phyloP scores from a whole-genome alignment of 2,797 vertebrate species.

The Syngnathus acus region DNA sequence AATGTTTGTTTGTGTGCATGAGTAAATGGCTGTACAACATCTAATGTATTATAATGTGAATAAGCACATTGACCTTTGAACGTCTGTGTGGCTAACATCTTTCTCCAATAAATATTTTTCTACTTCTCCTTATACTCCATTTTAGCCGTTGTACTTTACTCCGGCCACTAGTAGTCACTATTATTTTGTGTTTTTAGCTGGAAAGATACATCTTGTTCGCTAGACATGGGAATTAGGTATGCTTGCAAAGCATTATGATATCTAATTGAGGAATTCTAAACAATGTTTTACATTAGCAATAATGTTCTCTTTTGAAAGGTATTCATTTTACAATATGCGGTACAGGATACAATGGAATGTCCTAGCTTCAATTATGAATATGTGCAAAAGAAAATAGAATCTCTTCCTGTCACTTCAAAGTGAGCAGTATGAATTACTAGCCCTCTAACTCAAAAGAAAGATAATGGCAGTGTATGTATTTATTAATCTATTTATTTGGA shows the following conservation, averaged over 20 bases:
- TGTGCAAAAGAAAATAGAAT: neutral
- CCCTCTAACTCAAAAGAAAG: too few species aligned
- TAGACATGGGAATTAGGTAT: neutral
- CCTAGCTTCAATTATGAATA: neutral
- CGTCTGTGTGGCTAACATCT: constrained; percentile 25
- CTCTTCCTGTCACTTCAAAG: neutral
- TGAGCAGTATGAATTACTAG: neutral
- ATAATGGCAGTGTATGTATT: neutral
- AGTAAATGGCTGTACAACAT: constrained; percentile 7
- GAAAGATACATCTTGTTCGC: neutral
- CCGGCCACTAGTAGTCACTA: constrained; percentile 39
- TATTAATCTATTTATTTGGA: neutral
- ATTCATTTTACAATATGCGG: neutral
- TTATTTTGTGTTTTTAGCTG: constrained; percentile 8
- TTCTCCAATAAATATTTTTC: constrained; percentile 65
- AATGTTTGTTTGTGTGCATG: neutral
- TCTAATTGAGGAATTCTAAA: neutral
- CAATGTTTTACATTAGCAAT: neutral
- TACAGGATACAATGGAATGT: neutral
- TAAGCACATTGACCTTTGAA: constrained; percentile 20
- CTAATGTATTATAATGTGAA: constrained; percentile 18
- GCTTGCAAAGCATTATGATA: neutral
- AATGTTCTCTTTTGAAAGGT: neutral
- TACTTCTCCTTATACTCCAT: constrained; percentile 20
- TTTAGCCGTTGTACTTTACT: constrained; percentile 13